These are phyloP conservation scores for Etheostoma nigrum DNA, from an alignment of 2,797 vertebrate genomes.

Conservation along the genomic window DNA sequence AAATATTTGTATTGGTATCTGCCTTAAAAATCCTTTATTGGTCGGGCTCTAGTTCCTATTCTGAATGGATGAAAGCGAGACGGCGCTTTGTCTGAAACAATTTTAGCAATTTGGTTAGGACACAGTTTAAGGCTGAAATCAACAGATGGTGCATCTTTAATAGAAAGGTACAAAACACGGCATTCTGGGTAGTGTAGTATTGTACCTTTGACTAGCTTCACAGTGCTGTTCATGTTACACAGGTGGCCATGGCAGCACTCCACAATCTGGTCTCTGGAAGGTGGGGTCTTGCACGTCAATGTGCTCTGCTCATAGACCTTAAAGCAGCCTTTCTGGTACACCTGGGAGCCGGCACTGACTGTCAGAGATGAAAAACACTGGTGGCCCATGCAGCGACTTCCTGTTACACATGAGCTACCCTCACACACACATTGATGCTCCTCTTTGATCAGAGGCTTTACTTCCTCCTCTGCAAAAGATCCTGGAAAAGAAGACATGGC, in stretches of 20 bases:
- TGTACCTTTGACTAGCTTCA: conserved; percentile 83
- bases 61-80: conserved; percentile 9
- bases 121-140: conserved; percentile 1
- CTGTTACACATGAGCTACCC: conserved; percentile 90
- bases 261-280: conserved; percentile 94
- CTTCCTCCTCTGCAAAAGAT: conserved; percentile 84
- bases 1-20: no score
- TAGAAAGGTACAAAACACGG: not conserved
- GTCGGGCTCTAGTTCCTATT: not conserved
- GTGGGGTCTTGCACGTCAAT: conserved; percentile 95
- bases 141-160: conserved; percentile 23
- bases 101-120: not conserved
- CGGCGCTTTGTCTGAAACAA: not conserved
- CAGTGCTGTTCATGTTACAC: conserved; percentile 95
- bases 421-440: conserved; percentile 94
- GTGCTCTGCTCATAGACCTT: conserved; percentile 94
- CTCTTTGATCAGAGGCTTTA: conserved; percentile 81
- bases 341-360: conserved; percentile 85
- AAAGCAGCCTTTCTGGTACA: conserved; percentile 97
- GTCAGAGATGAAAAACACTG: conserved; percentile 95
- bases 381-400: conserved; percentile 92
- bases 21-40: no score
- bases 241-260: conserved; percentile 96
- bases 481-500: not conserved
- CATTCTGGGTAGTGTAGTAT: conserved; percentile 9